Evolutionary conservation across 2,113 vertebrate genomes (phyloP), one percentile per base, ranked within the genome.

Genomic region (Merops nubicus): DNA sequence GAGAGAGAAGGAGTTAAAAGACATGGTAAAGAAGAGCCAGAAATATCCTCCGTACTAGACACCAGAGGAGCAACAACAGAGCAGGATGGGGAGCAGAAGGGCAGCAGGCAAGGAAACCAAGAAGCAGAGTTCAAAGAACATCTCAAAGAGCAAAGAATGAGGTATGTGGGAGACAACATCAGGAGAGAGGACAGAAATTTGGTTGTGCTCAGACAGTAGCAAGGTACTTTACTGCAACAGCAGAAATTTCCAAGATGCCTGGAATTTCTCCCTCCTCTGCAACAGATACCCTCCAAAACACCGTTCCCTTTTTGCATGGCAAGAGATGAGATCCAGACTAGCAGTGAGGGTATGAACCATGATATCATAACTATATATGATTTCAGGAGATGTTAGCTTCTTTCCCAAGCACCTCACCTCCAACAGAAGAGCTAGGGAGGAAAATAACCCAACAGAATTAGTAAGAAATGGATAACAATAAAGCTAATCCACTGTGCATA

Each of bases 251-350:
- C 62, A 74, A 18, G 25, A 23, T 29, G 10, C 20, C 40, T 75
- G 42, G 21, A 11, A 50, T 57, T 70, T 63, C 42, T 75, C 38
- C 19, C 18, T 70, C 28, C 51, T 86, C 50, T 70, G 15, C 9
- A n/a, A 53, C 19, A 64, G 13, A 38, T 60, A 11, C 9, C 23
- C 43, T 68, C 20, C 18, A 51, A 51, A 79, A 29, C 40, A 69
- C 12, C 5, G n/a, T 16, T 50, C 0, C 0, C 9, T 65, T 68
- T 57, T 65, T 38, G 22, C 42, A n/a, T 3, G 12, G 65, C 34
- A 73, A 48, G 60, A 74, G 53, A 19, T 62, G 28, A 28, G 56
- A 45, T 54, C 40, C 28, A 68, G 47, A 14, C 33, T 74, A 67
- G 26, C 26, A 38, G 38, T 23, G 9, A 11, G 31, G 15, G 53